phyloP scores from a whole-genome alignment of 1,140 invertebrate species.

The Aphelinus certus region DNA sequence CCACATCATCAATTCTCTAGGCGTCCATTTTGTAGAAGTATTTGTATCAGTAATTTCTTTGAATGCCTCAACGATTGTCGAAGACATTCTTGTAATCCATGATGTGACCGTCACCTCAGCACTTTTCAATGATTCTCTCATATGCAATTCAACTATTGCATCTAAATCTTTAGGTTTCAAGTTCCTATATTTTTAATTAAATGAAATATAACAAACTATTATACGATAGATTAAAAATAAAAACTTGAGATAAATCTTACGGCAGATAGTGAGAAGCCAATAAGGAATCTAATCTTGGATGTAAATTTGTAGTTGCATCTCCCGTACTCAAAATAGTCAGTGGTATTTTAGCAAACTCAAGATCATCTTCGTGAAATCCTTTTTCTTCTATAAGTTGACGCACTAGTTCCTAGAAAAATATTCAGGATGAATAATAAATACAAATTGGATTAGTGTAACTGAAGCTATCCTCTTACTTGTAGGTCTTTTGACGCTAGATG shows the following conservation, averaged over 20 bases:
- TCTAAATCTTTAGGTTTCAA: conserved; percentile 47
- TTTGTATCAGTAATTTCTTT: conserved; percentile 39
- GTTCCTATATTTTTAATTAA: conserved; percentile 32
- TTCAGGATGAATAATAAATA: not conserved
- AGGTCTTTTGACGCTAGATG: conserved; percentile 58
- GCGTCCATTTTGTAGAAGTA: conserved; percentile 43
- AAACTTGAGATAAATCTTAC: conserved; percentile 40
- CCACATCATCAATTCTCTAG: conserved; percentile 56
- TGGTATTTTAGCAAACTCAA: conserved; percentile 61
- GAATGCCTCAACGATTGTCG: conserved; percentile 49
- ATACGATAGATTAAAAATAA: not conserved
- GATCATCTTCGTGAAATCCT: conserved; percentile 62
- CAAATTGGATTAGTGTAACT: no score
- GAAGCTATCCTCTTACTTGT: conserved; percentile 46
- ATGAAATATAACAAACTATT: conserved; percentile 10
- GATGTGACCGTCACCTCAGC: conserved; percentile 44
- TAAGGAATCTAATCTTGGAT: conserved; percentile 57
- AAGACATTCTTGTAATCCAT: conserved; percentile 51
- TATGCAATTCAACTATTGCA: conserved; percentile 53
- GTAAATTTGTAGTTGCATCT: conserved; percentile 54
- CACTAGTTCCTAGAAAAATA: conserved; percentile 53
- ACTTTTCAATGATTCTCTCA: conserved; percentile 50
- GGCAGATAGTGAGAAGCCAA: conserved; percentile 55
- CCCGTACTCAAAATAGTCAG: conserved; percentile 56
- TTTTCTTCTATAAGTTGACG: conserved; percentile 59